Percentiles rank a stretch among this genome's conserved stretches.
Evolutionary conservation across 1,140 invertebrate species (phyloP).

Genomic region (Microplitis demolitor): DNA sequence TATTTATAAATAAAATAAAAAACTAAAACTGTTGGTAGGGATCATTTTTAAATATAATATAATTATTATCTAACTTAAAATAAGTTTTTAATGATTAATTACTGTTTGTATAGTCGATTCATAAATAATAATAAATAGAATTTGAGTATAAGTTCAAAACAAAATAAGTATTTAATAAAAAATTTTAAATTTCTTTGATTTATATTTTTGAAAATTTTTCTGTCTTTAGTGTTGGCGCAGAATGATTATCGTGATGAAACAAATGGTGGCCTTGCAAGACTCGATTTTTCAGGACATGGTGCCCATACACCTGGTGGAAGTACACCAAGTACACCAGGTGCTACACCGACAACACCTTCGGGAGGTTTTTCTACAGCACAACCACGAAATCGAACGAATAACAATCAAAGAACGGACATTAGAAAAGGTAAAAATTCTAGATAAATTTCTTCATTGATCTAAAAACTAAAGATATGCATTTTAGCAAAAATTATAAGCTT

Average conservation of each 20-base stretch:
- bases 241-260: constrained; percentile 80
- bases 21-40: too few species aligned
- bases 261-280: constrained; percentile 62
- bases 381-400: constrained; percentile 49
- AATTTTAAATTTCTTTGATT: constrained; percentile 38
- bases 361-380: constrained; percentile 56
- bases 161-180: background rate
- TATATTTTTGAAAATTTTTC: constrained; percentile 45
- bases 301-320: constrained; percentile 56
- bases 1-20: background rate
- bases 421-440: constrained; percentile 47
- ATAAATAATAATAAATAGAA: too few species aligned
- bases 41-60: too few species aligned
- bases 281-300: constrained; percentile 52
- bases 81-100: too few species aligned
- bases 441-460: too few species aligned
- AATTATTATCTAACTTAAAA: too few species aligned
- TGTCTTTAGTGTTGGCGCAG: constrained; percentile 81
- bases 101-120: too few species aligned
- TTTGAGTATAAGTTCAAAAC: background rate
- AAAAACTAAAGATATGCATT: too few species aligned
- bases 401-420: constrained; percentile 47
- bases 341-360: constrained; percentile 66
- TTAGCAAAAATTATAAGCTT: too few species aligned
- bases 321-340: constrained; percentile 67